Percentiles rank a stretch among this genome's conserved stretches.
Evolutionary conservation across 2,113 vertebrate species (phyloP).

Genomic region (Lipotes vexillifer): DNA sequence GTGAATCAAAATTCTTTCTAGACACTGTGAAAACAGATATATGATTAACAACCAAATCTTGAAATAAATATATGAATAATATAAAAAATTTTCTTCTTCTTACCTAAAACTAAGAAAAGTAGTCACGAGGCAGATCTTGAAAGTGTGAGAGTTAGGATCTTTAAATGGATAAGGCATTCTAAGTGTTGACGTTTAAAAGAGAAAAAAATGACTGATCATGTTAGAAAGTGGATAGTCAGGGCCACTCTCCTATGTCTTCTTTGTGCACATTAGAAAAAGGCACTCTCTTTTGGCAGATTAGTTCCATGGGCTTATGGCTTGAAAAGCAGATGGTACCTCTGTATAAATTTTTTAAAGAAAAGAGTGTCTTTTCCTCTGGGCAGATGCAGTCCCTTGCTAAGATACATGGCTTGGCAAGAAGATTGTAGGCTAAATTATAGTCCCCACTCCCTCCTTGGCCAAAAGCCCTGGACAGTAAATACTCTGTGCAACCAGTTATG

Average conservation of each 20-base stretch:
- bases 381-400: neutral
- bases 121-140: neutral
- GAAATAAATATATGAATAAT: constrained; percentile 6
- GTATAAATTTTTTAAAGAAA: neutral
- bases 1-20: neutral
- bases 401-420: neutral
- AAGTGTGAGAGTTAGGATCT: neutral
- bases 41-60: neutral
- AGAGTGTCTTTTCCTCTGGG: neutral
- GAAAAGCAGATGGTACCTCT: constrained; percentile 18
- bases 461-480: neutral
- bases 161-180: neutral
- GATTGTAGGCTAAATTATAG: neutral
- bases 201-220: neutral
- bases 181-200: neutral
- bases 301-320: neutral
- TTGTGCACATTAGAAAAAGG: constrained; percentile 7
- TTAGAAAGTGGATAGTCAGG: neutral
- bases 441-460: neutral
- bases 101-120: neutral
- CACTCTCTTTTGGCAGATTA: neutral
- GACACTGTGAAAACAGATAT: neutral
- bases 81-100: neutral
- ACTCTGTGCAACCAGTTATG: neutral
- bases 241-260: neutral